phyloP scores from a whole-genome alignment of 2,797 vertebrate genomes.

The Crocodylus rhombifer region DNA sequence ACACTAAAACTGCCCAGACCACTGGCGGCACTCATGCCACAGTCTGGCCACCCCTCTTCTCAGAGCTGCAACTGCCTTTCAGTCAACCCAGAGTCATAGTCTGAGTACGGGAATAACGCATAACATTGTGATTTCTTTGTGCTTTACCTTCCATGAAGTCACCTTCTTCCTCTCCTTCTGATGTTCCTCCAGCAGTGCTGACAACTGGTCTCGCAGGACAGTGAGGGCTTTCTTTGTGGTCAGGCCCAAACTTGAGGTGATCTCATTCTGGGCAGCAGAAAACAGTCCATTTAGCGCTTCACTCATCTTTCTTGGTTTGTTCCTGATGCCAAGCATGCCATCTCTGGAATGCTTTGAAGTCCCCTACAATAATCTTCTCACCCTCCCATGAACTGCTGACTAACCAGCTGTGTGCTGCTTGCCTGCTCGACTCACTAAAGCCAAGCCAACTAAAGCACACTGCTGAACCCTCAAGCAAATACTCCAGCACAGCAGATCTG shows the following conservation, averaged over 20 bases:
- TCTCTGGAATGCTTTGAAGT: not conserved
- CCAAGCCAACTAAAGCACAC: slow-evolving; percentile 2
- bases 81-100: not conserved
- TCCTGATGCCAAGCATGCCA: not conserved
- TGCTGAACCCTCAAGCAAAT: slow-evolving; percentile 37
- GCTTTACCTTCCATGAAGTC: slow-evolving; percentile 85
- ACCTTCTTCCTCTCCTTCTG: slow-evolving; percentile 83
- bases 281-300: slow-evolving; percentile 27
- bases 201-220: slow-evolving; percentile 91
- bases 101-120: not conserved
- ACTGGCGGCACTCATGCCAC: too few species aligned
- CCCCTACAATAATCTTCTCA: not conserved
- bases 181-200: slow-evolving; percentile 89
- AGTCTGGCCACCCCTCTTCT: too few species aligned
- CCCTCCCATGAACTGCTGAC: slow-evolving; percentile 32
- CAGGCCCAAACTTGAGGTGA: slow-evolving; percentile 88
- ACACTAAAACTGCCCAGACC: too few species aligned
- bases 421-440: slow-evolving; percentile 39
- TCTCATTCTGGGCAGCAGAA: slow-evolving; percentile 84
- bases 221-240: slow-evolving; percentile 91
- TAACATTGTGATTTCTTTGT: not conserved
- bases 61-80: not conserved
- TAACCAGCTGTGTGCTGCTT: not conserved
- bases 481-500: slow-evolving; percentile 50
- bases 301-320: not conserved